Evolutionary conservation across 2,888 invertebrate species (phyloP).

Genomic region (Chrysopilus asiliformis): DNA sequence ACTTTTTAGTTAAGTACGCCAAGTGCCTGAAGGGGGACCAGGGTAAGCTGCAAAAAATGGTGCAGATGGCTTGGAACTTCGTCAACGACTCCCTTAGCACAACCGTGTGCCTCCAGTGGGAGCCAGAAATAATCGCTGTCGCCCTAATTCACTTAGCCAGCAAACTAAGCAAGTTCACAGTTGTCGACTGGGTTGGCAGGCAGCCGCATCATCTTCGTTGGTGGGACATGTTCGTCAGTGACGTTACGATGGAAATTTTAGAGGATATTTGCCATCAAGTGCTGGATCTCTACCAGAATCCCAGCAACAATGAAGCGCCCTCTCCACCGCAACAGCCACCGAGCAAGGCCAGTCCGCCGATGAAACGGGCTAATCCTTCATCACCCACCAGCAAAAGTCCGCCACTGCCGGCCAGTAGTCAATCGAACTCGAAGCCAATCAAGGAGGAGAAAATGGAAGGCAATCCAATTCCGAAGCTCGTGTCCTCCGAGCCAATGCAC

Average conservation of each 20-base stretch:
- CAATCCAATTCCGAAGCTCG: conserved; percentile 16
- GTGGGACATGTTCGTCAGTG: conserved; percentile 98
- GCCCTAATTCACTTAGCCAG: conserved; percentile 95
- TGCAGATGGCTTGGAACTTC: conserved; percentile 99
- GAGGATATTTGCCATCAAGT: conserved; percentile 97
- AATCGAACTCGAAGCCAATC: conserved; percentile 1
- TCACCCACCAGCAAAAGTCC: conserved; percentile 16
- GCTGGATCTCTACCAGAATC: conserved; percentile 74
- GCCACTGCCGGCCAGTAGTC: background rate
- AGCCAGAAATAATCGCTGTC: conserved; percentile 96
- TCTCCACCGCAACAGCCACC: conserved; percentile 50
- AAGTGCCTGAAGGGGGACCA: conserved; percentile 90
- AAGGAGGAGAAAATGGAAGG: conserved; percentile 12
- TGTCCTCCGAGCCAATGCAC: conserved; percentile 15
- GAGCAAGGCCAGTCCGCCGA: conserved; percentile 22
- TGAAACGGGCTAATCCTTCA: conserved; percentile 13
- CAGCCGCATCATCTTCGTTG: conserved; percentile 65
- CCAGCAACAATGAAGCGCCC: conserved; percentile 44
- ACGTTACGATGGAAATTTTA: conserved; percentile 82
- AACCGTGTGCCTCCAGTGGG: conserved; percentile 94
- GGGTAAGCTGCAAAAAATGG: conserved; percentile 87
- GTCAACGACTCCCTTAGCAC: conserved; percentile 97
- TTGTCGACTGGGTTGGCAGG: conserved; percentile 81
- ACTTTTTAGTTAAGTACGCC: conserved; percentile 83
- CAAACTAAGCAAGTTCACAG: conserved; percentile 89